Evolutionary conservation across 2,888 invertebrate species (phyloP).

Genomic region (Drosophila incognita): DNA sequence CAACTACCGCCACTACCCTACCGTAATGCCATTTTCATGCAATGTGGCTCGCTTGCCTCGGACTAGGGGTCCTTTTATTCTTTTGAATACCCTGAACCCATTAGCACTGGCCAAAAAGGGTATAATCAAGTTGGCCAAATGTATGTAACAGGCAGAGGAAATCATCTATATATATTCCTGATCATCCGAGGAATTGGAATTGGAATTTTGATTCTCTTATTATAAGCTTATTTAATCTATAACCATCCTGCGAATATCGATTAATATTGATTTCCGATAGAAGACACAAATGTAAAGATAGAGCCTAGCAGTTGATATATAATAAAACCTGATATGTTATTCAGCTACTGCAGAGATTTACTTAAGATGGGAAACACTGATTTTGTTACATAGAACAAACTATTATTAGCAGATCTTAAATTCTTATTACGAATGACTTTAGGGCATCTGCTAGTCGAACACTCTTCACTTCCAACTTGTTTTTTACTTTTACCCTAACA

Average conservation of each 20-base stretch:
- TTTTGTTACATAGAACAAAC: background rate
- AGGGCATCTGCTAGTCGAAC: background rate
- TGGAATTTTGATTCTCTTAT: background rate
- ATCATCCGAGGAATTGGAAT: background rate
- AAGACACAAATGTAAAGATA: background rate
- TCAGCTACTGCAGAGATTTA: background rate
- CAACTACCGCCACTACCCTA: background rate
- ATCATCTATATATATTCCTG: background rate
- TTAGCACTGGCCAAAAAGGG: background rate
- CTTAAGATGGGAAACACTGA: background rate
- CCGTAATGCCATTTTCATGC: slow-evolving; percentile 55
- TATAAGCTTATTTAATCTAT: background rate
- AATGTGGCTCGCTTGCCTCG: slow-evolving; percentile 24
- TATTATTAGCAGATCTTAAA: background rate
- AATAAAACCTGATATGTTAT: background rate
- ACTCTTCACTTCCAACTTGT: background rate
- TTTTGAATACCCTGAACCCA: slow-evolving; percentile 3
- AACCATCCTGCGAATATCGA: background rate
- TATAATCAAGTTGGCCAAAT: background rate
- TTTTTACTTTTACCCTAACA: slow-evolving; percentile 75
- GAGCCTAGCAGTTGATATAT: background rate
- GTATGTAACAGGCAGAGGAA: background rate
- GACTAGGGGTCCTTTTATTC: slow-evolving; percentile 7
- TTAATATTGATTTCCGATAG: background rate
- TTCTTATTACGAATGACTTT: background rate